Evolutionary conservation across 2,888 invertebrate genomes (phyloP).

Genomic region (Aspidiotus rigidus): DNA sequence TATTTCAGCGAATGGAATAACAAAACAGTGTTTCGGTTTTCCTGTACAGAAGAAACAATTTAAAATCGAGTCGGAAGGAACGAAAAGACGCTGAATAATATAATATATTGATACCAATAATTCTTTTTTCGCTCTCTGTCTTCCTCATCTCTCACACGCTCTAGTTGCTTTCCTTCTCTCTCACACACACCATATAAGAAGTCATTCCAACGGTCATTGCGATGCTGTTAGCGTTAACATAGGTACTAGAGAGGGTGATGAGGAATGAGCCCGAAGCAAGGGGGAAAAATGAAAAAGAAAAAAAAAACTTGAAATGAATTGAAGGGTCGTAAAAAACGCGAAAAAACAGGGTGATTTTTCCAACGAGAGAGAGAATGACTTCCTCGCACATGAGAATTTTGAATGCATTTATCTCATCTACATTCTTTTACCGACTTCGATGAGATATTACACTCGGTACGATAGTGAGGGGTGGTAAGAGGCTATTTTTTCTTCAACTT

Average conservation of each 20-base stretch:
- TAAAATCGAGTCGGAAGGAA: constrained; percentile 11
- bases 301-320: constrained; percentile 25
- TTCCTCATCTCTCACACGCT: not conserved
- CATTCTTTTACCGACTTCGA: not conserved
- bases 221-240: constrained; percentile 21
- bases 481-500: too few relatives aligned
- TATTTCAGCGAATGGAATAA: constrained; percentile 6
- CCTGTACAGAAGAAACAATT: constrained; percentile 18
- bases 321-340: constrained; percentile 21
- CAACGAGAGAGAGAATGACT: constrained; percentile 21
- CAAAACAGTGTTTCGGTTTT: constrained; percentile 6
- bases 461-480: too few relatives aligned
- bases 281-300: constrained; percentile 8
- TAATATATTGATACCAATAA: constrained; percentile 20
- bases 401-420: constrained; percentile 24
- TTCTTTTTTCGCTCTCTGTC: constrained; percentile 16
- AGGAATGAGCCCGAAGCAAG: not conserved
- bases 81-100: constrained; percentile 19
- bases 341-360: constrained; percentile 20
- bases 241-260: not conserved
- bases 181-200: constrained; percentile 14
- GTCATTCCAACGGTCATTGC: constrained; percentile 29
- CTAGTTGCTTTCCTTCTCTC: not conserved
- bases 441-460: too few relatives aligned
- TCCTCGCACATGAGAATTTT: constrained; percentile 17